These are phyloP conservation scores for Patagioenas fasciata DNA, from an alignment of 2,113 vertebrate genomes.

Conservation along the genomic window DNA sequence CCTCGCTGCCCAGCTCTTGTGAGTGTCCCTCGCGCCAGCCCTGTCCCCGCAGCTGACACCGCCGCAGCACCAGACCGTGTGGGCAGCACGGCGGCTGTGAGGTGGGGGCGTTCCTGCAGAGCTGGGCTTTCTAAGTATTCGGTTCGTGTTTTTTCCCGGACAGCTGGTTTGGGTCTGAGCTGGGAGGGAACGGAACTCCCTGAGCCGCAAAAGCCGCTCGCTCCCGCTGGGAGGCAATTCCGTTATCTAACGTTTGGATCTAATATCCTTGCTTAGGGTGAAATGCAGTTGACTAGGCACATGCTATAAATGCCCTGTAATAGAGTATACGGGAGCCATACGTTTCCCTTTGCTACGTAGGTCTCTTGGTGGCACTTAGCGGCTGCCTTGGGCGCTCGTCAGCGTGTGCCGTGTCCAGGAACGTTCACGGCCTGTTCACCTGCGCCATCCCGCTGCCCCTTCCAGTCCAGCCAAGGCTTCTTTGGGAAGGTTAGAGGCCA, in stretches of 20 bases:
- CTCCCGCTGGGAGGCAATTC: neutral
- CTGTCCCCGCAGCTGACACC: fast-evolving
- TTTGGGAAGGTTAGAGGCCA: too few species aligned
- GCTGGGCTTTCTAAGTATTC: neutral
- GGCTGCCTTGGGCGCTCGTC: neutral
- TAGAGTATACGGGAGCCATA: fast-evolving
- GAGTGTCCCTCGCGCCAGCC: neutral
- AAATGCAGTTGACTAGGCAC: neutral
- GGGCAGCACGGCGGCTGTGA: too few species aligned
- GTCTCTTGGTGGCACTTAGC: neutral
- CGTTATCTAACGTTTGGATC: neutral
- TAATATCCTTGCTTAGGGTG: neutral
- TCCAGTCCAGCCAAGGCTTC: too few species aligned
- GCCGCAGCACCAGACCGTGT: neutral
- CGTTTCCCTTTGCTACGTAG: neutral
- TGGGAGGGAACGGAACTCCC: neutral
- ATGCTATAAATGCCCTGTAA: neutral
- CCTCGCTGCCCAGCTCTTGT: neutral
- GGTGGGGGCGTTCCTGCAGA: neutral
- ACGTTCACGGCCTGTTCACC: too few species aligned
- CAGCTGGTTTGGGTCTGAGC: neutral
- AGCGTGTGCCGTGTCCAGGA: too few species aligned
- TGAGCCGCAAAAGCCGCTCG: neutral
- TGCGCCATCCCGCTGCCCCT: too few species aligned
- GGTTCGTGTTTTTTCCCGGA: neutral